phyloP scores from a whole-genome alignment of 2,113 vertebrate genomes.

The Chaenogobius annularis region DNA sequence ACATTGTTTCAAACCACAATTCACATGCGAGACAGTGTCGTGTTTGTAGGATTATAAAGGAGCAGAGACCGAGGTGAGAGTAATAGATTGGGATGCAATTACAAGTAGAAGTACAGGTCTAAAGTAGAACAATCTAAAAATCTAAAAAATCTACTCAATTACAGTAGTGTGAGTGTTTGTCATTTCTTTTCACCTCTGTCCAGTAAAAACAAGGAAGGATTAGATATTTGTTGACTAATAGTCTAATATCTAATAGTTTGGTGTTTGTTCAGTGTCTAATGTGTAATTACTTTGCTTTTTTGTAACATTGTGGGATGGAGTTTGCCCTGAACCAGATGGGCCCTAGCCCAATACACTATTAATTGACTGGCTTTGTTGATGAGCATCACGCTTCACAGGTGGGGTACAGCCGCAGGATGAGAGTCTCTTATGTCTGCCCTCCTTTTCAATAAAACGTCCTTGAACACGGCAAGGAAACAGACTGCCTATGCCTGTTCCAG shows the following conservation, averaged over 20 bases:
- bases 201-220: neutral
- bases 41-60: too few relatives aligned
- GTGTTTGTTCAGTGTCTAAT: neutral
- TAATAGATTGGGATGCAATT: too few relatives aligned
- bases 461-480: constrained; percentile 46
- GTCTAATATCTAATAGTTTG: neutral
- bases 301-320: constrained; percentile 3
- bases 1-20: too few relatives aligned
- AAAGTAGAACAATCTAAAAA: too few relatives aligned
- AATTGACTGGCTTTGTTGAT: neutral
- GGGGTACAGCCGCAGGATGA: constrained; percentile 36
- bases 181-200: too few relatives aligned
- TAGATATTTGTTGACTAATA: neutral
- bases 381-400: constrained; percentile 13
- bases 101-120: too few relatives aligned
- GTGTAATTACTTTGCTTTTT: neutral
- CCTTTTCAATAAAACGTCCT: constrained; percentile 43
- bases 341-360: constrained; percentile 11
- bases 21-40: too few relatives aligned
- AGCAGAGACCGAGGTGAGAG: too few relatives aligned
- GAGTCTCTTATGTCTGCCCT: neutral
- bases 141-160: too few relatives aligned
- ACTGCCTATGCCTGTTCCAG: constrained; percentile 20
- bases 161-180: too few relatives aligned
- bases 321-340: constrained; percentile 15